phyloP scores from a whole-genome alignment of 2,888 invertebrate genomes.

The Brenthis hecate region DNA sequence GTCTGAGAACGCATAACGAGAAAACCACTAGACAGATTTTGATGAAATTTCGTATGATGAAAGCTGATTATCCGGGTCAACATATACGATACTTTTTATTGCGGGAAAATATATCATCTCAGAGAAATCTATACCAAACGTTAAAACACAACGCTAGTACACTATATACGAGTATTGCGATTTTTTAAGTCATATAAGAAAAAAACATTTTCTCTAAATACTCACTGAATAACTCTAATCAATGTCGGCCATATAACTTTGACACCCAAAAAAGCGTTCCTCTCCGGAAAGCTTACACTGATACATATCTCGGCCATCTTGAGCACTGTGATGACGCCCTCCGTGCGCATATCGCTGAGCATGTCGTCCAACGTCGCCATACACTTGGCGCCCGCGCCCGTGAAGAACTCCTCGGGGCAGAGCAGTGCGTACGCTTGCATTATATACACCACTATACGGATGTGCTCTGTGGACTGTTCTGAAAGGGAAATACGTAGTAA shows the following conservation, averaged over 20 bases:
- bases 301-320: conserved; percentile 86
- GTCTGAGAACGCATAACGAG: too few species aligned
- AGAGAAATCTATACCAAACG: too few species aligned
- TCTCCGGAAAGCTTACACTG: conserved; percentile 87
- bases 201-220: conserved; percentile 31
- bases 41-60: too few species aligned
- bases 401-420: conserved; percentile 89
- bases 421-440: conserved; percentile 91
- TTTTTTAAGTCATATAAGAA: not conserved
- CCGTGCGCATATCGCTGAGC: conserved; percentile 87
- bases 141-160: too few species aligned
- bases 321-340: conserved; percentile 84
- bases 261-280: conserved; percentile 86
- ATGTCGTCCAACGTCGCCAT: conserved; percentile 87
- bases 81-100: too few species aligned
- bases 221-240: conserved; percentile 70
- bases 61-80: too few species aligned
- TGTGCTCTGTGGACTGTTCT: conserved; percentile 92
- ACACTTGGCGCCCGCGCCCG: conserved; percentile 86
- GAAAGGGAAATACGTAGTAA: conserved; percentile 44
- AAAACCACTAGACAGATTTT: too few species aligned
- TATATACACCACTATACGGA: conserved; percentile 90
- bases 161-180: too few species aligned
- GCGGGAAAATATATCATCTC: too few species aligned
- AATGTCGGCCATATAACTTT: conserved; percentile 77